Evolutionary conservation across 2,113 vertebrate genomes (phyloP).

Genomic region (Brachionichthys hirsutus): DNA sequence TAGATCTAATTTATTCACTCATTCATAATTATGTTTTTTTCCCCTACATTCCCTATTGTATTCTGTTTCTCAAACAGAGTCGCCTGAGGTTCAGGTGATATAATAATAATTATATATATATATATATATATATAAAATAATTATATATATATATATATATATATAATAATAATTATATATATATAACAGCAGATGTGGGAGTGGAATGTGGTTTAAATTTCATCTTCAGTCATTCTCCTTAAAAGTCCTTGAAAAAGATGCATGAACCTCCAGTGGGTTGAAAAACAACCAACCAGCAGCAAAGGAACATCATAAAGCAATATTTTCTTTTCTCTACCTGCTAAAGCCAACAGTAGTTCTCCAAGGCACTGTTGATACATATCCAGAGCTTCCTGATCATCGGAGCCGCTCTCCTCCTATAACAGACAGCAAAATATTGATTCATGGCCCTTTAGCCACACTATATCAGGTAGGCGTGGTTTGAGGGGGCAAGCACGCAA

Average conservation of each 20-base stretch:
- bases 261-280: neutral
- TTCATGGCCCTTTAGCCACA: neutral
- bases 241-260: neutral
- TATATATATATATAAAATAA: slow-evolving; percentile 17
- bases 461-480: no score
- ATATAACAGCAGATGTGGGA: neutral
- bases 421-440: neutral
- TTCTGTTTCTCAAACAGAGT: no score
- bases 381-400: slow-evolving; percentile 83
- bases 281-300: neutral
- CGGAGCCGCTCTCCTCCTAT: slow-evolving; percentile 84
- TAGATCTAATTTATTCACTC: neutral
- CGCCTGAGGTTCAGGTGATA: neutral
- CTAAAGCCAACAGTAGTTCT: slow-evolving; percentile 87
- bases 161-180: no score
- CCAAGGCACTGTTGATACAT: slow-evolving; percentile 90
- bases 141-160: no score
- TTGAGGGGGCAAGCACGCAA: no score
- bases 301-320: neutral
- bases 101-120: no score
- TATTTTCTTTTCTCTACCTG: slow-evolving; percentile 74
- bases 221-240: neutral
- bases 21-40: neutral
- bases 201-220: neutral
- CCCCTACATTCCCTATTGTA: no score